Base-by-base conservation (phyloP, 2,888 invertebrate genomes). In the Epinotia demarniana region DNA sequence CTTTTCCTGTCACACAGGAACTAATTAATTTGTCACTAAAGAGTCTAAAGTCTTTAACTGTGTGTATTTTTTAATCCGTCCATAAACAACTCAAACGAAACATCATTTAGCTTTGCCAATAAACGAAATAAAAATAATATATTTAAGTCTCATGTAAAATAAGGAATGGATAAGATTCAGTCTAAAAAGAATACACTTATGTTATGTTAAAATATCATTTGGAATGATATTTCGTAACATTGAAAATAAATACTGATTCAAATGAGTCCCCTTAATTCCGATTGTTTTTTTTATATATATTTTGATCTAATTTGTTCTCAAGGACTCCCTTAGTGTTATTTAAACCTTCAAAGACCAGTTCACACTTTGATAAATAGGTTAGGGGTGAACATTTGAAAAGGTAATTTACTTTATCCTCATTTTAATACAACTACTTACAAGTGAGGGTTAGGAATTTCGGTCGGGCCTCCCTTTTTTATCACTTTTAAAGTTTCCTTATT, bases 391-490 rank as follows among this genome's bases (percentile, higher is more conserved):
- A 61, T 60, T 55, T 55, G 9, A 60, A 64, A 53, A 71, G 53
- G 58, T 46, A 13, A 39, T 57, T 55, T 39, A 78, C 78, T 81
- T 80, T 79, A 80, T 81, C 77, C 79, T 78, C 75, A 27, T 76
- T 43, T 72, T 43, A 78, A 75, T 79, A 77, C 74, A 75, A 77
- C 73, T 64, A 74, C 75, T 87, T 88, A 90, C 78, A 86, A 76
- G 73, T 86, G 84, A 77, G 89, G 91, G 78, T 90, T 88, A 63
- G 92, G 94, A 23, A 94, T 94, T 80, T 93, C 94, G 27, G 89
- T 84, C 2, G 94, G 94, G 12, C 95, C 95, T 75, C 91, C 94
- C 81, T 94, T 95, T 81, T 93, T 95, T 75, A 96, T 95, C 3
- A 96, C 95, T 87, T 95, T 96, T 39, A 96, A 89, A 67, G 92